phyloP scores from a whole-genome alignment of 2,797 vertebrate species.

The Falco biarmicus region DNA sequence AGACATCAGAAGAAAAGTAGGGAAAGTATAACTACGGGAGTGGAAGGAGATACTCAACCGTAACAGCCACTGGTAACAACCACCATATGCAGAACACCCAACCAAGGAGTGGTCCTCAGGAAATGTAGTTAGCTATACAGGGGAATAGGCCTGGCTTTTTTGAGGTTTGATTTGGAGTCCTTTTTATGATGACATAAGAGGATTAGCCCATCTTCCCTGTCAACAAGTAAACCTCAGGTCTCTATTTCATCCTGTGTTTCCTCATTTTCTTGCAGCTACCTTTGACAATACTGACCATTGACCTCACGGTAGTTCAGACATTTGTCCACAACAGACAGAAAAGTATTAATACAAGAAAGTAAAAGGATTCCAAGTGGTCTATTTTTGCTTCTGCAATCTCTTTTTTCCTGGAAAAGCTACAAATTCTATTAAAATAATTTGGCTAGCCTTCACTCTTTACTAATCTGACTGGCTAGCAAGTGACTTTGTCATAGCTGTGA shows the following conservation, averaged over 20 bases:
- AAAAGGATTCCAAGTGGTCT: neutral
- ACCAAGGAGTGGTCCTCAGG: neutral
- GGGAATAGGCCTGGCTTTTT: neutral
- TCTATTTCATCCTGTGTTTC: neutral
- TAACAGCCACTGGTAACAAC: neutral
- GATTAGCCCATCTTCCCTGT: neutral
- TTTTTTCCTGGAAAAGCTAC: neutral
- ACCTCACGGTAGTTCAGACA: neutral
- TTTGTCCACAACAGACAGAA: neutral
- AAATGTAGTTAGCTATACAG: neutral
- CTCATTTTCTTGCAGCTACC: neutral
- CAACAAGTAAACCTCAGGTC: neutral
- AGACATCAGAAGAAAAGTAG: neutral
- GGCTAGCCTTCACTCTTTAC: neutral
- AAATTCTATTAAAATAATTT: conserved; percentile 5
- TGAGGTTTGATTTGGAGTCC: neutral
- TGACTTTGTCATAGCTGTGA: neutral
- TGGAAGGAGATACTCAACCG: neutral
- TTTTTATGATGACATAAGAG: neutral
- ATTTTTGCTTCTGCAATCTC: neutral
- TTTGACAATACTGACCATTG: neutral
- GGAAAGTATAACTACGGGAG: neutral
- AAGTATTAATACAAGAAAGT: neutral
- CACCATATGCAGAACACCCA: neutral
- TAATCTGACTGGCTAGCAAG: neutral